Conservation (phyloP, 2,888 invertebrate genomes). For the Amiota mariae region DNA sequence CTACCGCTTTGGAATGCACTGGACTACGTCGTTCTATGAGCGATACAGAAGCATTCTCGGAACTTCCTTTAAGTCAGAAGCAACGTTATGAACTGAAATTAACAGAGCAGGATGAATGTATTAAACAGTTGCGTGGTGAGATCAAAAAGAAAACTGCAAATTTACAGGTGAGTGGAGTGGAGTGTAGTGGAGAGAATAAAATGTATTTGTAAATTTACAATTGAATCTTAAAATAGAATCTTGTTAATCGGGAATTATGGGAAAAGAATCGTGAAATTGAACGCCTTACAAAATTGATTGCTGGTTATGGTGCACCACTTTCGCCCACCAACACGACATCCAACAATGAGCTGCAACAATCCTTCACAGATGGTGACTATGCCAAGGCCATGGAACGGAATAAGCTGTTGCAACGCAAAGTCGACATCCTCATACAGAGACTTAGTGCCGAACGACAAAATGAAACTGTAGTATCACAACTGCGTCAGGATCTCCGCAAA, state of each 20-base stretch:
- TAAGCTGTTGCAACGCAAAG: slow-evolving; percentile 68
- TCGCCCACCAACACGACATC: slow-evolving; percentile 46
- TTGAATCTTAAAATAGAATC: slow-evolving; percentile 67
- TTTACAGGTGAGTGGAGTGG: slow-evolving; percentile 61
- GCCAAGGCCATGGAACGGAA: slow-evolving; percentile 67
- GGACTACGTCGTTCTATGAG: slow-evolving; percentile 59
- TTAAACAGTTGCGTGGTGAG: slow-evolving; percentile 75
- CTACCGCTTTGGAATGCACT: slow-evolving; percentile 45
- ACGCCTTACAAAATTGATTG: slow-evolving; percentile 72
- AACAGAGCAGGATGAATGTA: slow-evolving; percentile 75
- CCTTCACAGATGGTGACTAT: slow-evolving; percentile 69
- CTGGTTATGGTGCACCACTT: slow-evolving; percentile 44
- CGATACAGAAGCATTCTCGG: slow-evolving; percentile 61
- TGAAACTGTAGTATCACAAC: slow-evolving; percentile 53
- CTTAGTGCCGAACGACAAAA: slow-evolving; percentile 56
- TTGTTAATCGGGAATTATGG: slow-evolving; percentile 77
- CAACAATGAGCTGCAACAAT: slow-evolving; percentile 60
- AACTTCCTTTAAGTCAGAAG: slow-evolving; percentile 51
- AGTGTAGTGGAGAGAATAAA: slow-evolving; percentile 22
- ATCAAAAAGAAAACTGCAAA: slow-evolving; percentile 71
- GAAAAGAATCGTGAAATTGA: slow-evolving; percentile 77
- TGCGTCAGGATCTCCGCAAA: slow-evolving; percentile 61
- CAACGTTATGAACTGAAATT: slow-evolving; percentile 52
- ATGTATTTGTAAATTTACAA: too few relatives aligned
- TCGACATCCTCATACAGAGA: slow-evolving; percentile 66